Percentiles rank a stretch among this genome's conserved stretches.
phyloP scores from a whole-genome alignment of 2,113 vertebrate species.

The Narcine bancroftii region DNA sequence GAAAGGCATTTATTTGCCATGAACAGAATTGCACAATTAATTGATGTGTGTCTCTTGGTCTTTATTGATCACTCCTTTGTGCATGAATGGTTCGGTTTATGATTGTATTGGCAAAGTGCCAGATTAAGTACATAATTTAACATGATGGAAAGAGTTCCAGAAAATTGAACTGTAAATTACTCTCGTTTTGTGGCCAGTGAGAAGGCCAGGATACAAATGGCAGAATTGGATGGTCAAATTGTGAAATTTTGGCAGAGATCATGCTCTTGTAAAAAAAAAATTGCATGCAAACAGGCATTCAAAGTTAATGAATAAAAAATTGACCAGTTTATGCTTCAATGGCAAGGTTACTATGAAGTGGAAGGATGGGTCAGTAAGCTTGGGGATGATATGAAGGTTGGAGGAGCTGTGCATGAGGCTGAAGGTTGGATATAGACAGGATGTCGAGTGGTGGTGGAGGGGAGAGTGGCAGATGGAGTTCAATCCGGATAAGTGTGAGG shows the following conservation, averaged over 20 bases:
- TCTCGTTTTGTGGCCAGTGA: not conserved
- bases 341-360: not conserved
- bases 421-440: too few species aligned
- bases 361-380: too few species aligned
- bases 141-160: not conserved
- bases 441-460: too few species aligned
- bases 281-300: not conserved
- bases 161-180: not conserved
- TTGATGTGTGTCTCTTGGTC: not conserved
- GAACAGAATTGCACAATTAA: not conserved
- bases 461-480: too few species aligned
- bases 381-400: too few species aligned
- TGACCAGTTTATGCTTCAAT: not conserved
- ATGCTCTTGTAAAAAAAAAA: not conserved
- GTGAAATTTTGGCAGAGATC: not conserved
- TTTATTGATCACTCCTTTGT: not conserved
- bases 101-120: not conserved
- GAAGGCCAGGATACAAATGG: too few species aligned
- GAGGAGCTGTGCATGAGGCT: too few species aligned
- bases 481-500: too few species aligned
- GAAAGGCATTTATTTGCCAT: not conserved
- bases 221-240: not conserved
- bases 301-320: not conserved
- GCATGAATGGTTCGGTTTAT: not conserved
- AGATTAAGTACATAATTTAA: constrained; percentile 1